These are phyloP conservation scores for Subanguina moxae DNA, from an alignment of 1,140 invertebrate species.

Conservation along the genomic window DNA sequence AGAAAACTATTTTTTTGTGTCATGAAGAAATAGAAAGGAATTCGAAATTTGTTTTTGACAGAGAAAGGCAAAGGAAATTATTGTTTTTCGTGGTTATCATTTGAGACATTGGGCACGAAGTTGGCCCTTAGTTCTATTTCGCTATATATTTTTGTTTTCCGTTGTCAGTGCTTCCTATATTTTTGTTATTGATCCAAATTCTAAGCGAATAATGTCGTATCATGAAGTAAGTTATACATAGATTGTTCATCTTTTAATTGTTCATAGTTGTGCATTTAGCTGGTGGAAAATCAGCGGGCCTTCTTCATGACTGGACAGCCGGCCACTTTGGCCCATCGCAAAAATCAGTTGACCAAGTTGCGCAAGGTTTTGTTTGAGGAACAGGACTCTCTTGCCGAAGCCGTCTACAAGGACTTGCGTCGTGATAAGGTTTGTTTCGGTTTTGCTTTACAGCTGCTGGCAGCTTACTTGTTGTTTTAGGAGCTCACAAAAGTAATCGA, in stretches of 20 bases:
- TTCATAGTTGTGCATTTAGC: constrained; percentile 5
- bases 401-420: constrained; percentile 48
- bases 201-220: not conserved
- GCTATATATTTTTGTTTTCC: too few relatives aligned
- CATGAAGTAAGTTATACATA: not conserved
- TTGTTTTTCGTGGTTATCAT: too few relatives aligned
- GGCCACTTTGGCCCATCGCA: constrained; percentile 27
- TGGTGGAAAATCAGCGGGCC: constrained; percentile 22
- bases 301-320: constrained; percentile 29
- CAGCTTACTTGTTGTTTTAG: too few relatives aligned
- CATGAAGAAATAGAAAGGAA: too few relatives aligned
- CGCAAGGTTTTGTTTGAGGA: constrained; percentile 18
- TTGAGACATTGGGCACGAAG: too few relatives aligned
- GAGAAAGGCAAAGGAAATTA: too few relatives aligned
- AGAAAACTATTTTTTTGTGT: too few relatives aligned
- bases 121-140: too few relatives aligned
- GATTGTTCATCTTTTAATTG: not conserved
- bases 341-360: constrained; percentile 37
- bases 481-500: constrained; percentile 36
- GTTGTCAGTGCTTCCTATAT: too few relatives aligned
- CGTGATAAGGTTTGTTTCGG: constrained; percentile 15
- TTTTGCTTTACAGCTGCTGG: too few relatives aligned
- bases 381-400: constrained; percentile 34
- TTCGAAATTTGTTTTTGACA: too few relatives aligned
- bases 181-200: too few relatives aligned